Percentiles rank a stretch among this genome's conserved stretches.
Conservation (phyloP, 1,140 invertebrate genomes). For the Arion vulgaris region DNA sequence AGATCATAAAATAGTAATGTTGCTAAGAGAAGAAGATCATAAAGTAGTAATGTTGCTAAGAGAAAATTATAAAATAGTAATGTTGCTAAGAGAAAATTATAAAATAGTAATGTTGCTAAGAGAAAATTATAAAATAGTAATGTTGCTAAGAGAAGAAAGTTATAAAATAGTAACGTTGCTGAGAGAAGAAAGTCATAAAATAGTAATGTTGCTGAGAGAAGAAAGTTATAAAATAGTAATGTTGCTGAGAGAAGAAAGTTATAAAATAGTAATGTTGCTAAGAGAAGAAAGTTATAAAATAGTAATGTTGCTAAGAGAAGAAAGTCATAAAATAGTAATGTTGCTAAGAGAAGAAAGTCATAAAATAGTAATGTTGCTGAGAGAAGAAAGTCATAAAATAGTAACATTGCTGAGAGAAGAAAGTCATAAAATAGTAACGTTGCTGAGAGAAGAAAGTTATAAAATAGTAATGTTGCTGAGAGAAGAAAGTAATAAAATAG, state of each 20-base stretch:
- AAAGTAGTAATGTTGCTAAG: not conserved
- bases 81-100: constrained; percentile 38
- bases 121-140: constrained; percentile 42
- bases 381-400: constrained; percentile 46
- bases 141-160: not conserved
- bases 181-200: constrained; percentile 47
- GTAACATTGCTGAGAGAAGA: not conserved
- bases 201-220: not conserved
- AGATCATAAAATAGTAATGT: constrained; percentile 44
- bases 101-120: not conserved
- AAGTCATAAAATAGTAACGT: constrained; percentile 43
- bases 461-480: not conserved
- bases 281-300: constrained; percentile 47
- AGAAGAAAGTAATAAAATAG: constrained; percentile 53
- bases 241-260: not conserved
- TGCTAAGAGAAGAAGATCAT: constrained; percentile 40
- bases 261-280: constrained; percentile 38
- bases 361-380: not conserved
- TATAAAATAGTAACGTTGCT: constrained; percentile 38
- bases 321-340: constrained; percentile 45
- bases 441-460: constrained; percentile 40
- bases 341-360: constrained; percentile 39
- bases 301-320: not conserved
- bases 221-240: constrained; percentile 45
- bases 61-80: constrained; percentile 42